Conservation (phyloP, 2,888 invertebrate species). For the Clitarchus hookeri region DNA sequence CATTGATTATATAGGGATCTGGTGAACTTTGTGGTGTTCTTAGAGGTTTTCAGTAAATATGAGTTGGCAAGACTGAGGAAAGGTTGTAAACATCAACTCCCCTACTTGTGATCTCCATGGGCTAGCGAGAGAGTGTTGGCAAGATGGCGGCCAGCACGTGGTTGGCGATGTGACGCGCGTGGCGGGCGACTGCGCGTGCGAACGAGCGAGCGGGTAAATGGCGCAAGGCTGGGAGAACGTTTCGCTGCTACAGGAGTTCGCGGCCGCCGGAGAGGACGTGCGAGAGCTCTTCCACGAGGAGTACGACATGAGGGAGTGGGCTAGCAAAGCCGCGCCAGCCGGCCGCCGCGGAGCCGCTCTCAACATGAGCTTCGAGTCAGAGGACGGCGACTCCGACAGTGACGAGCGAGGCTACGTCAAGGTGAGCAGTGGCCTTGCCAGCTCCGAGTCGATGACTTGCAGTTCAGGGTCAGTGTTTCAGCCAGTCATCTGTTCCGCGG, state of each 20-base stretch:
- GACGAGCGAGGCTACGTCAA: not conserved
- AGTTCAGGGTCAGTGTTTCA: not conserved
- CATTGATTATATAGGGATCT: too few relatives aligned
- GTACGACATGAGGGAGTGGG: not conserved
- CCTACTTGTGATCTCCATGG: too few relatives aligned
- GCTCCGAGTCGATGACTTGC: not conserved
- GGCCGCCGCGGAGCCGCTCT: not conserved
- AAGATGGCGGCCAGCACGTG: not conserved
- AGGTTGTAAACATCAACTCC: not conserved
- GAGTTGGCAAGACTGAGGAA: too few relatives aligned
- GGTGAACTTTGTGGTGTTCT: too few relatives aligned
- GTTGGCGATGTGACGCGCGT: not conserved
- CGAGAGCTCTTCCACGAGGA: not conserved
- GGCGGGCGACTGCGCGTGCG: not conserved
- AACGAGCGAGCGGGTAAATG: not conserved
- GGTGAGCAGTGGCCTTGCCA: not conserved
- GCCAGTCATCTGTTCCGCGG: not conserved
- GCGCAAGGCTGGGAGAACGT: conserved; percentile 2
- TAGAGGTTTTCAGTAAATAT: too few relatives aligned
- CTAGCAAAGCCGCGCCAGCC: not conserved
- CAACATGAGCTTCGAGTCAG: not conserved
- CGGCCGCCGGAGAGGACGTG: not conserved
- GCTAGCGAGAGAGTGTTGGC: not conserved
- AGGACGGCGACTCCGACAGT: not conserved
- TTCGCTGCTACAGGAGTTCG: not conserved